These are phyloP conservation scores for Euplexia lucipara DNA, from an alignment of 2,888 invertebrate genomes.

Conservation along the genomic window DNA sequence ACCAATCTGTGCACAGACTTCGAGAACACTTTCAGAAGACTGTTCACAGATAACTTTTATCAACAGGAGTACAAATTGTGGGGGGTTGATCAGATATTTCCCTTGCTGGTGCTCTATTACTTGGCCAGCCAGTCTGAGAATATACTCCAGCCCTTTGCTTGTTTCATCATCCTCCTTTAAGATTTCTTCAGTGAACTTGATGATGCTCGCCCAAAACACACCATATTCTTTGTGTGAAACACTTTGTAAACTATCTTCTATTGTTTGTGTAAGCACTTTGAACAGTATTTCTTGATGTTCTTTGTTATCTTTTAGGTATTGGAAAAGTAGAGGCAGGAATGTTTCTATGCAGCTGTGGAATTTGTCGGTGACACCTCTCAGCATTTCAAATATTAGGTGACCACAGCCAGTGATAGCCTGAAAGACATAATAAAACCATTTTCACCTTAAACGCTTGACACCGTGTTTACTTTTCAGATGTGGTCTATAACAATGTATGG, in stretches of 20 bases:
- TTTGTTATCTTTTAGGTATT: conserved; percentile 89
- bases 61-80: conserved; percentile 91
- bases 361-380: conserved; percentile 95
- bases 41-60: conserved; percentile 87
- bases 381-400: conserved; percentile 96
- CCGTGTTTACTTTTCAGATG: not conserved
- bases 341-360: conserved; percentile 96
- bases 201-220: conserved; percentile 92
- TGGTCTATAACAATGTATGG: too few relatives aligned
- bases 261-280: conserved; percentile 92
- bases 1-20: conserved; percentile 90
- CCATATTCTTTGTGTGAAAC: conserved; percentile 92
- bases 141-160: conserved; percentile 80
- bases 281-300: conserved; percentile 91
- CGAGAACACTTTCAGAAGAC: conserved; percentile 85
- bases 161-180: conserved; percentile 79
- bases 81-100: conserved; percentile 91
- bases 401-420: conserved; percentile 96
- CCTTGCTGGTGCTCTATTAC: conserved; percentile 92
- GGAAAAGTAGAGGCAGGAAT: conserved; percentile 93
- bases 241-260: conserved; percentile 92
- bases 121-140: conserved; percentile 91
- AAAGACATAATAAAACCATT: conserved; percentile 59
- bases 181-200: conserved; percentile 80
- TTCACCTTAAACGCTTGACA: not conserved